Conservation (phyloP, 2,113 vertebrate species). For the Abramis brama region DNA sequence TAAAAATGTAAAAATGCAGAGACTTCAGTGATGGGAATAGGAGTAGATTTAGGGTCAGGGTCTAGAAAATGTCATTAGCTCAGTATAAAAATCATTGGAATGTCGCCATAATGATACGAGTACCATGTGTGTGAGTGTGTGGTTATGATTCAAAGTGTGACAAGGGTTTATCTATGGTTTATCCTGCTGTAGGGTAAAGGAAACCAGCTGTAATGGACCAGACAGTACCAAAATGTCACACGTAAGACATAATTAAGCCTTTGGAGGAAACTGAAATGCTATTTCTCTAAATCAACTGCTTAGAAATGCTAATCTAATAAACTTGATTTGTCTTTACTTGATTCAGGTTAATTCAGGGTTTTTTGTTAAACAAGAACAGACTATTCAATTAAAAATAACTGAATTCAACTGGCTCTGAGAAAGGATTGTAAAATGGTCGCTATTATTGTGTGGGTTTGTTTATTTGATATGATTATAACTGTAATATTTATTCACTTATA, state of each 20-base stretch:
- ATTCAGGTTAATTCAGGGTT: background rate
- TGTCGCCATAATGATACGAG: too few relatives aligned
- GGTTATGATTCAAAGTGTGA: background rate
- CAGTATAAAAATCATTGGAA: too few relatives aligned
- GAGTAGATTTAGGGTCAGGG: too few relatives aligned
- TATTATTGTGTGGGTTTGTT: slow-evolving; percentile 15
- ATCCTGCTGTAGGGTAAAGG: background rate
- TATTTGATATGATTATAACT: background rate
- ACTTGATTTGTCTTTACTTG: background rate
- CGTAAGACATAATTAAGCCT: background rate
- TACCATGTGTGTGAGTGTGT: too few relatives aligned
- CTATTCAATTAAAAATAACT: background rate
- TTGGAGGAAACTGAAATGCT: background rate
- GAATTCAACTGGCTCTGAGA: background rate
- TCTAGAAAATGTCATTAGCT: too few relatives aligned
- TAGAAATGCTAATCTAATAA: background rate
- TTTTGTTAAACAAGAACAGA: background rate
- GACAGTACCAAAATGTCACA: background rate
- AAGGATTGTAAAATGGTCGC: background rate
- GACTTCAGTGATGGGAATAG: too few relatives aligned
- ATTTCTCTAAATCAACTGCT: background rate
- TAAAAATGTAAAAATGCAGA: too few relatives aligned
- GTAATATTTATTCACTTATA: background rate
- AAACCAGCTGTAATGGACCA: background rate
- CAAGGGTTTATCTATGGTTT: background rate